These are phyloP conservation scores for Lanistes nyassanus DNA, from an alignment of 1,140 invertebrate genomes.

Conservation along the genomic window DNA sequence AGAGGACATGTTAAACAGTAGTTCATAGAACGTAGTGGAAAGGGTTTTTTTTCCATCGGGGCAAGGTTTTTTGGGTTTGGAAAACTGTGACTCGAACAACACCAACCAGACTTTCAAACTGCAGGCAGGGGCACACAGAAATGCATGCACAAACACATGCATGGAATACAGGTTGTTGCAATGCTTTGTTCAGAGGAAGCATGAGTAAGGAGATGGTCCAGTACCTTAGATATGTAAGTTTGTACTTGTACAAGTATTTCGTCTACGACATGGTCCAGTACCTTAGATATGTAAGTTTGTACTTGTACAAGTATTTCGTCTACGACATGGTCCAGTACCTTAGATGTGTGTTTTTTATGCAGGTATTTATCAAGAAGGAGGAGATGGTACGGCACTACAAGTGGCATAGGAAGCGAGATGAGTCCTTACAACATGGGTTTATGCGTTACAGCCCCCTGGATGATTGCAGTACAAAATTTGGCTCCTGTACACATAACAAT, in stretches of 20 bases:
- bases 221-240: neutral
- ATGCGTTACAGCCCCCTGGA: slow-evolving; percentile 93
- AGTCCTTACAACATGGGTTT: slow-evolving; percentile 95
- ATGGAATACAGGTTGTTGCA: too few relatives aligned
- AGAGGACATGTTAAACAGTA: too few relatives aligned
- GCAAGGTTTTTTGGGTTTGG: too few relatives aligned
- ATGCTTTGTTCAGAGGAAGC: too few relatives aligned
- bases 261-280: neutral
- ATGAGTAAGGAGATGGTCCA: neutral
- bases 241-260: neutral
- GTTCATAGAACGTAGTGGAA: too few relatives aligned
- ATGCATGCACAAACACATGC: too few relatives aligned
- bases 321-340: neutral
- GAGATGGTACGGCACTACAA: slow-evolving; percentile 99
- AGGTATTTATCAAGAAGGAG: slow-evolving; percentile 96
- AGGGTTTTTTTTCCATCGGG: too few relatives aligned
- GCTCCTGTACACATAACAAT: slow-evolving; percentile 88
- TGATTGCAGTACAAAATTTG: slow-evolving; percentile 85
- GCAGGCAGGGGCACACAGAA: too few relatives aligned
- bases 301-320: neutral
- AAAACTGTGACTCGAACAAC: too few relatives aligned
- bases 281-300: neutral
- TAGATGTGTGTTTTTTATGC: slow-evolving; percentile 26
- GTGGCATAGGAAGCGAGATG: slow-evolving; percentile 99
- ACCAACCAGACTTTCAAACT: too few relatives aligned